Conservation (phyloP, 1,140 invertebrate genomes). For the Hylaeus volcanicus region DNA sequence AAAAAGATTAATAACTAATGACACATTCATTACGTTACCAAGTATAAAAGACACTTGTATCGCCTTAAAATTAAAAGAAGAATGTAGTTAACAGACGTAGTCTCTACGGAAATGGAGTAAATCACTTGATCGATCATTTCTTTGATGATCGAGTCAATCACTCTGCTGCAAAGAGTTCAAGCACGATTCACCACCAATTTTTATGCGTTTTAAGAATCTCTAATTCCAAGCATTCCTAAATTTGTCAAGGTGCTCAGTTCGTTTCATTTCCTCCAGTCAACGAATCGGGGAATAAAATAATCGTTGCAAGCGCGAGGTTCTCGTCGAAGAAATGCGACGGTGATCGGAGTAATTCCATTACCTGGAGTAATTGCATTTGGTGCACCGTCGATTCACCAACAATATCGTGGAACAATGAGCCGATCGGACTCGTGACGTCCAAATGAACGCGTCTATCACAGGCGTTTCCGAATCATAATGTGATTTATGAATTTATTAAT, state of each 20-base stretch:
- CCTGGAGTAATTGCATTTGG: slow-evolving; percentile 45
- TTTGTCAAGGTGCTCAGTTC: neutral
- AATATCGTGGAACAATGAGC: neutral
- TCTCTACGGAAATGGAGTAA: too few species aligned
- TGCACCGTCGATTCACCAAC: slow-evolving; percentile 24
- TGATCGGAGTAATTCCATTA: slow-evolving; percentile 6
- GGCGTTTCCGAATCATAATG: slow-evolving; percentile 42
- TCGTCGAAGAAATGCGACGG: neutral
- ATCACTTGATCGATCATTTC: too few species aligned
- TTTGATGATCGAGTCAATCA: too few species aligned
- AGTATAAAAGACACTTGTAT: too few species aligned
- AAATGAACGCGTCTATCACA: slow-evolving; percentile 48
- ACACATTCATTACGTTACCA: too few species aligned
- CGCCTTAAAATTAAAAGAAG: too few species aligned
- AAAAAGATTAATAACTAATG: too few species aligned
- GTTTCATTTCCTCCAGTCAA: neutral
- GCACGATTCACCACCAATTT: slow-evolving; percentile 31
- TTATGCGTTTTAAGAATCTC: neutral
- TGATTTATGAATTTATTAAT: slow-evolving; percentile 63
- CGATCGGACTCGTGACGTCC: slow-evolving; percentile 27
- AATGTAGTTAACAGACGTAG: too few species aligned
- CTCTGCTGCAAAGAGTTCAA: neutral
- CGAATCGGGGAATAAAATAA: neutral
- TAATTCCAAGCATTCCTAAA: neutral
- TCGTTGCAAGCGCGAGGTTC: neutral